Evolutionary conservation across 2,113 vertebrate species (phyloP).

Genomic region (Regulus satrapa): DNA sequence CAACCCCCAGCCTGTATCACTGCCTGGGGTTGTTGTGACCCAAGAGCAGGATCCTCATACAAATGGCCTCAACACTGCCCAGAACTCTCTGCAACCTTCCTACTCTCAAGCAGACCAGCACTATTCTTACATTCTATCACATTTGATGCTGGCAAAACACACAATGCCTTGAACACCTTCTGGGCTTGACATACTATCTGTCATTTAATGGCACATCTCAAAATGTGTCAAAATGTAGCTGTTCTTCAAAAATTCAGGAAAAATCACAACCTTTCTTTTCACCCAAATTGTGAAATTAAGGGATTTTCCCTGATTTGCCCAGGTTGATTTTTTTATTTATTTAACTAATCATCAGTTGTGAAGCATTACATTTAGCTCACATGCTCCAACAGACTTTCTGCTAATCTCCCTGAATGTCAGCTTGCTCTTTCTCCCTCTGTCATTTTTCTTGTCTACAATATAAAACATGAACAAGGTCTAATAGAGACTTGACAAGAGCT

Average conservation of each 20-base stretch:
- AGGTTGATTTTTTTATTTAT: background rate
- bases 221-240: background rate
- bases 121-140: background rate
- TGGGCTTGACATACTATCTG: background rate
- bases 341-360: background rate
- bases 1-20: rapidly evolving
- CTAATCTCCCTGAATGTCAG: background rate
- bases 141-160: background rate
- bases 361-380: background rate
- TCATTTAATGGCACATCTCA: background rate
- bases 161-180: background rate
- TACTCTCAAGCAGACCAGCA: background rate
- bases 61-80: background rate
- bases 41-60: background rate
- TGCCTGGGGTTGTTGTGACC: background rate
- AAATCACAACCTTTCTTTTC: background rate
- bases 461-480: background rate
- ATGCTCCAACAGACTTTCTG: background rate
- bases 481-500: background rate
- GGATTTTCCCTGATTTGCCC: background rate
- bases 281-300: background rate
- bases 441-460: background rate
- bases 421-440: background rate
- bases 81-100: background rate
- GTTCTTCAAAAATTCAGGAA: background rate